Conservation (phyloP, 2,888 invertebrate species). For the Ophion ellenae region DNA sequence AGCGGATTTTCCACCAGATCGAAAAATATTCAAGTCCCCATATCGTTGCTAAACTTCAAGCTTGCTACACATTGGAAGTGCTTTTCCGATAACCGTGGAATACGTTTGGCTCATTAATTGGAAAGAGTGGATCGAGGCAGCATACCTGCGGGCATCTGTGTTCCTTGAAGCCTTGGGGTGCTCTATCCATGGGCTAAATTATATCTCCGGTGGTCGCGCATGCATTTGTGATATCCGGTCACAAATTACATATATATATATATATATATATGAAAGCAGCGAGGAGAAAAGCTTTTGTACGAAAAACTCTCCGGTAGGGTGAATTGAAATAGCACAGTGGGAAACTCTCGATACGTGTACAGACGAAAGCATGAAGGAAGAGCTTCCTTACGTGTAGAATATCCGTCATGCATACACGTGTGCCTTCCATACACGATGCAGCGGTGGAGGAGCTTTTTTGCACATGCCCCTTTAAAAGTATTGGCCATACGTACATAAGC, state of each 20-base stretch:
- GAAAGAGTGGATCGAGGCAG: not conserved
- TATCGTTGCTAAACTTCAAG: not conserved
- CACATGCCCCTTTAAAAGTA: slow-evolving; percentile 34
- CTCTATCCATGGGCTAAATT: not conserved
- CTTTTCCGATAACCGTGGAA: slow-evolving; percentile 44
- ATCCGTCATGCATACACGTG: not conserved
- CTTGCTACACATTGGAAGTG: not conserved
- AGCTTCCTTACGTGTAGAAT: slow-evolving; percentile 1
- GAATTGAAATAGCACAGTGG: slow-evolving; percentile 57
- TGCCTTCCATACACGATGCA: slow-evolving; percentile 26
- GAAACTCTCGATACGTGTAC: slow-evolving; percentile 16
- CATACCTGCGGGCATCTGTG: slow-evolving; percentile 18
- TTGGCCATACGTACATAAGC: slow-evolving; percentile 3
- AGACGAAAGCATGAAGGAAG: not conserved
- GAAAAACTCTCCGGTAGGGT: slow-evolving; percentile 60
- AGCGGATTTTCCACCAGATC: no score
- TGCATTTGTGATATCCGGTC: no score
- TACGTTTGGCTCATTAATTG: slow-evolving; percentile 39
- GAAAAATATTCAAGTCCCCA: no score
- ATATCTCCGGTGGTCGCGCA: no score
- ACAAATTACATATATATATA: no score
- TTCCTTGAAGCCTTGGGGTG: slow-evolving; percentile 8
- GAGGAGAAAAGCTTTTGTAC: not conserved
- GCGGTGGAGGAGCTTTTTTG: slow-evolving; percentile 27
- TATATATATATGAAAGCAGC: not conserved